Base-by-base conservation (phyloP, 2,888 invertebrate species). In the Lapara coniferarum region DNA sequence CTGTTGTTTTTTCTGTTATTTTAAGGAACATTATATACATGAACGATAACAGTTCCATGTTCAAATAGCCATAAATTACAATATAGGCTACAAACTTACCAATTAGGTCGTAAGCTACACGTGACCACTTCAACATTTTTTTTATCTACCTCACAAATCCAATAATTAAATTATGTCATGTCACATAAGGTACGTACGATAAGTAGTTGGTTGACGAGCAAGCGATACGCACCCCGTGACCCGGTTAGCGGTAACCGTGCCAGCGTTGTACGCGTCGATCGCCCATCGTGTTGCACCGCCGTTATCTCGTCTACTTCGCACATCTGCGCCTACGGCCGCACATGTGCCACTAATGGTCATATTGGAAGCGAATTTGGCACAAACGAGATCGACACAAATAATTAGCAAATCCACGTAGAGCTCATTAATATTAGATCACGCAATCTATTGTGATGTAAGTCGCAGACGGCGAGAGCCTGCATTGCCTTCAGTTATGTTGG, bases 181-280 rank as follows among this genome's bases (percentile, higher is more conserved):
- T 84, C 82, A 81, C 76, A 81, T 81, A 82, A 83, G 72, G 76
- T 75, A 79, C 80, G 80, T 78, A 80, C 77, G 77, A 76, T 79
- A 76, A 75, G 73, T 71, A 58, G 46, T 58, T 52, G 72, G 71
- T 69, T 75, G 70, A 68, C 71, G 73, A 71, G 73, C 74, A 72
- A 75, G 73, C 77, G 78, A 76, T 79, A 75, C 72, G 77, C 79
- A 80, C 81, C 79, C 82, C 80, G 82, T 85, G 88, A 87, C 88
- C 89, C 80, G 87, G 82, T 81, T 87, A 78, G 67, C 75, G 69
- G 77, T 78, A 85, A 83, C 81, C 85, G 78, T 83, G 82, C 82
- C 83, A 80, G 78, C 75, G 16, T 4, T 55, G 55, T 19, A 55
- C 55, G 16, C 53, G 74, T 71, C 78, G 76, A 75, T 76, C 73